Evolutionary conservation across 2,888 invertebrate genomes (phyloP).

Genomic region (Torymus auratus): DNA sequence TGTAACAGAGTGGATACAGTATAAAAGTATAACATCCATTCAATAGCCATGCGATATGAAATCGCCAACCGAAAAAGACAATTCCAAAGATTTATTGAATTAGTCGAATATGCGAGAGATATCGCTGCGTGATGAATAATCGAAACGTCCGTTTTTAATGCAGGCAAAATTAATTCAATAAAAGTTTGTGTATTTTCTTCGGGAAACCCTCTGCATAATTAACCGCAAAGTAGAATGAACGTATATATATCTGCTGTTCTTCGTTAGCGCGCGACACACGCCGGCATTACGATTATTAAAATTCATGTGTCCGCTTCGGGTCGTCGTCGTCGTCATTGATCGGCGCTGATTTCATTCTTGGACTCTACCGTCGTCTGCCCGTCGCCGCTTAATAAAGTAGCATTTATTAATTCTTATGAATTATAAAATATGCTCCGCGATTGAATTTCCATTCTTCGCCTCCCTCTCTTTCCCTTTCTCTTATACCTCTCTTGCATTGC

Average conservation of each 20-base stretch:
- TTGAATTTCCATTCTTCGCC: neutral
- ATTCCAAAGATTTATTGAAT: conserved; percentile 3
- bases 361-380: conserved; percentile 1
- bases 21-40: neutral
- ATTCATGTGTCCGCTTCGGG: conserved; percentile 31
- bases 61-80: neutral
- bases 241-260: conserved; percentile 16
- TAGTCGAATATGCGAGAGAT: neutral
- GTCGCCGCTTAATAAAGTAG: conserved; percentile 1
- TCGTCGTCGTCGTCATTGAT: conserved; percentile 5
- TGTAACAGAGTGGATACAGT: neutral
- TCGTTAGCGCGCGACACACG: conserved; percentile 6
- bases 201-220: conserved; percentile 21
- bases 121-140: neutral
- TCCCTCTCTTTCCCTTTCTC: neutral
- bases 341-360: conserved; percentile 40
- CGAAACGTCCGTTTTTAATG: conserved; percentile 28
- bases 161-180: conserved; percentile 24
- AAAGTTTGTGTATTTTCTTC: conserved; percentile 21
- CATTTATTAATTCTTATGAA: conserved; percentile 29
- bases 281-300: conserved; percentile 20
- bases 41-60: neutral
- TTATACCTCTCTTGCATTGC: neutral
- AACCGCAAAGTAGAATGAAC: neutral
- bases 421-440: neutral